Evolutionary conservation across 2,888 invertebrate genomes (phyloP).

Genomic region (Rotaria socialis): DNA sequence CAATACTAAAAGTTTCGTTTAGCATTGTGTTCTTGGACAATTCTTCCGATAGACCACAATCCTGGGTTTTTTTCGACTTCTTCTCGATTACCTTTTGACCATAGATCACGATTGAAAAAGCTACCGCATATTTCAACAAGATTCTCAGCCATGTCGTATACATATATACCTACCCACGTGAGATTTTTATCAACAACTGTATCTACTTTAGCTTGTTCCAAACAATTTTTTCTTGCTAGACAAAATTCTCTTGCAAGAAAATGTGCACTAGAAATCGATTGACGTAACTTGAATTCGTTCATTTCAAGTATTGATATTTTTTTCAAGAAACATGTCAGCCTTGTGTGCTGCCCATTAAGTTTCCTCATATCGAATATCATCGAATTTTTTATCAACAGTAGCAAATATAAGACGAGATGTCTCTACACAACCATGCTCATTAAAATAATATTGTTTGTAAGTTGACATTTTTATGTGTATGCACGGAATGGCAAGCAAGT

Average conservation of each 20-base stretch:
- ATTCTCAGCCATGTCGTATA: too few species aligned
- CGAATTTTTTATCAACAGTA: constrained; percentile 63
- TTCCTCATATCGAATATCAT: constrained; percentile 63
- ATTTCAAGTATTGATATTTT: constrained; percentile 34
- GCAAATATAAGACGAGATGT: constrained; percentile 65
- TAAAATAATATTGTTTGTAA: constrained; percentile 65
- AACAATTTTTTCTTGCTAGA: constrained; percentile 48
- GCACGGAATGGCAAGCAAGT: too few species aligned
- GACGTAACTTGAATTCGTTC: background rate
- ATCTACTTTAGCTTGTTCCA: constrained; percentile 48
- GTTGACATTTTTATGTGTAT: constrained; percentile 44
- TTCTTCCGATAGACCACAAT: too few species aligned
- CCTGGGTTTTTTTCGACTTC: too few species aligned
- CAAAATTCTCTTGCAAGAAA: constrained; percentile 44
- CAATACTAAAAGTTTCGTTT: too few species aligned
- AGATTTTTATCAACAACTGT: constrained; percentile 37
- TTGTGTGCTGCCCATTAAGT: constrained; percentile 53
- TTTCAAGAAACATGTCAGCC: constrained; percentile 47
- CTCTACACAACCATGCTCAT: constrained; percentile 65
- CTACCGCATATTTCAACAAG: too few species aligned
- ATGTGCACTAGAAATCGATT: constrained; percentile 36
- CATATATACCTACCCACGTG: too few species aligned
- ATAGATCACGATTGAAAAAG: too few species aligned
- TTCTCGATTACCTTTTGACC: too few species aligned
- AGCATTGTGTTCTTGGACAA: too few species aligned